These are phyloP conservation scores for Vespertilio murinus DNA, from an alignment of 2,797 vertebrate genomes.

Conservation along the genomic window DNA sequence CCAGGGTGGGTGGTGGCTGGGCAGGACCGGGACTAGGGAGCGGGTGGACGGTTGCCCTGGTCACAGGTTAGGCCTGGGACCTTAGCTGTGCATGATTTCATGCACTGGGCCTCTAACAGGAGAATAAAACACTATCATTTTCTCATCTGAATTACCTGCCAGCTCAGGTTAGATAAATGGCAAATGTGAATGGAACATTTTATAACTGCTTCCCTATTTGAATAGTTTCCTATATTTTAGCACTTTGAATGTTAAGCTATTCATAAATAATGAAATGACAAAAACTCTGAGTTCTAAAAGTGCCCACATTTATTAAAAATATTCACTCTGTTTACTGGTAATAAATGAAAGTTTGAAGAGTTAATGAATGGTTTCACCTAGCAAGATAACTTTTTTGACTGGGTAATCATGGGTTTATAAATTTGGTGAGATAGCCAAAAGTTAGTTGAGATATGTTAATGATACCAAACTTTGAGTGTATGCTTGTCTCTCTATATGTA, in stretches of 20 bases:
- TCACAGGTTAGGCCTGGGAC: no score
- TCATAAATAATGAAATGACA: conserved; percentile 17
- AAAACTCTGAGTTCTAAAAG: not conserved
- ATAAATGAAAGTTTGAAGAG: not conserved
- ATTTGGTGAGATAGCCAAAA: not conserved
- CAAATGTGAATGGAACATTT: not conserved
- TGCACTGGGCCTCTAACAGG: not conserved
- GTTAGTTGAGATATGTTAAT: not conserved
- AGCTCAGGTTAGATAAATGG: conserved; percentile 17
- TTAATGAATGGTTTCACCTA: not conserved
- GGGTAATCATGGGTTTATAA: not conserved
- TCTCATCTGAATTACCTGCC: not conserved
- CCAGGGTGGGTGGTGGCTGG: no score
- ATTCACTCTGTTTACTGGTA: not conserved
- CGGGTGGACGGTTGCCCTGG: no score
- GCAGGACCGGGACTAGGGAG: no score
- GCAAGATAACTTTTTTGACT: not conserved
- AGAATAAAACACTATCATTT: not conserved
- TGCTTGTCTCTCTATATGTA: not conserved
- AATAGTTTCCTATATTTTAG: not conserved
- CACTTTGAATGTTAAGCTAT: conserved; percentile 16
- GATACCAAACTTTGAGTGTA: not conserved
- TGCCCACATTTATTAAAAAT: not conserved
- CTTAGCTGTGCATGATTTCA: no score
- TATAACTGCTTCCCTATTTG: not conserved